Base-by-base conservation (phyloP, 2,888 invertebrate species). In the Stegophylla sp. region DNA sequence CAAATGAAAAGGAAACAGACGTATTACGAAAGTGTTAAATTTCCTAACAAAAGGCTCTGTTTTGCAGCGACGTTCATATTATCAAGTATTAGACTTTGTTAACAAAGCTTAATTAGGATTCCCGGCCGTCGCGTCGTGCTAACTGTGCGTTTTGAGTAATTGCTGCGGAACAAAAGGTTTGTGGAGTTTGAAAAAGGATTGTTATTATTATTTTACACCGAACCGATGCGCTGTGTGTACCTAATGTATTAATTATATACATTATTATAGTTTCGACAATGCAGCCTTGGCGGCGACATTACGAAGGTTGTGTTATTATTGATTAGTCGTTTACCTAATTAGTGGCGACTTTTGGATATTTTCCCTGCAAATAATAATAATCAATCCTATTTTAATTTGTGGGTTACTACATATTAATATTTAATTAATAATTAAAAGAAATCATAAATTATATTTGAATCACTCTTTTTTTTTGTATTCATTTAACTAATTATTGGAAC, bases 101-200 rank as follows among this genome's bases (percentile, higher is more conserved):
- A 75, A 64, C 74, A 66, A 76, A 66, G 75, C 41, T 76, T 76
- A 66, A 76, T 76, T 66, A 76, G 64, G 15, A 53, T 53, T 53
- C 53, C 53, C 75, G 64, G 75, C 64, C 63, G 23, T 17, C 75
- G 13, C 63, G 23, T 17, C 75, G 13, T 64, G 41, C 17, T 26
- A 53, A 66, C 53, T 63, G 10, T 23, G n/a, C n/a, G 51, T 66
- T 66, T 64, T 53, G 48, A 66, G 53, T 76, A 53, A 76, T 66
- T 43, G 7, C 13, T n/a, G 43, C 20, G 15, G 17, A 53, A 75
- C 41, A 53, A 75, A 75, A 51, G n/a, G 48, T 12, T 59, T 59
- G n/a, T n/a, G 23, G 34, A 51, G 63, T 64, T 34, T 64, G 61
- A 61, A n/a, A 63, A 74, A 34, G 63, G 34, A 64, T 64, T 48